Evolutionary conservation across 2,113 vertebrate species (phyloP).

Genomic region (Lamprologus speciosus): DNA sequence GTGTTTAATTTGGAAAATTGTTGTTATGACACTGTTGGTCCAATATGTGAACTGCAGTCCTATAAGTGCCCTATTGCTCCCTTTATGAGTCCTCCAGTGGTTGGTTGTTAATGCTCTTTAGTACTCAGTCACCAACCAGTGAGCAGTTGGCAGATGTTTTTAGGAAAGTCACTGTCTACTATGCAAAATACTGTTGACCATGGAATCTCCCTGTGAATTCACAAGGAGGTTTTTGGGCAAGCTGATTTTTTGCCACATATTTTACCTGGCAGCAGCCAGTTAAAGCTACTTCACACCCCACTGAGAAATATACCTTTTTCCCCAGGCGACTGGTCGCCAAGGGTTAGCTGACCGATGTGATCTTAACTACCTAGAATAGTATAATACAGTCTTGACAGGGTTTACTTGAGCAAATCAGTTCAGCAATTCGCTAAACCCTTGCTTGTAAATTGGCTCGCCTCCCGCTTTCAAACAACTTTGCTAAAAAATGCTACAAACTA

Average conservation of each 20-base stretch:
- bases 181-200: neutral
- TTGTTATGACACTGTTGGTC: neutral
- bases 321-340: neutral
- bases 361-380: neutral
- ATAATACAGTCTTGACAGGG: neutral
- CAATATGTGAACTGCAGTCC: neutral
- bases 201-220: neutral
- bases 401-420: neutral
- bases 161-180: neutral
- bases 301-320: neutral
- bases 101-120: neutral
- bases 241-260: neutral
- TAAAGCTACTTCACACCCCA: neutral
- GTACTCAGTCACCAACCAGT: neutral
- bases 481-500: neutral
- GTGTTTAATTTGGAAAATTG: neutral
- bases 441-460: neutral
- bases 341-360: neutral
- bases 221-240: neutral
- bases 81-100: neutral
- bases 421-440: neutral
- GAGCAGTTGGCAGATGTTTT: neutral
- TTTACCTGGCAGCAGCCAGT: neutral
- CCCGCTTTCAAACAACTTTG: neutral
- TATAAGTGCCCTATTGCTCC: neutral